A percentile compares a stretch with the other conserved stretches of the same genome.
These are phyloP conservation scores for Tanypteryx hageni DNA, from an alignment of 2,888 invertebrate genomes.

Conservation along the genomic window DNA sequence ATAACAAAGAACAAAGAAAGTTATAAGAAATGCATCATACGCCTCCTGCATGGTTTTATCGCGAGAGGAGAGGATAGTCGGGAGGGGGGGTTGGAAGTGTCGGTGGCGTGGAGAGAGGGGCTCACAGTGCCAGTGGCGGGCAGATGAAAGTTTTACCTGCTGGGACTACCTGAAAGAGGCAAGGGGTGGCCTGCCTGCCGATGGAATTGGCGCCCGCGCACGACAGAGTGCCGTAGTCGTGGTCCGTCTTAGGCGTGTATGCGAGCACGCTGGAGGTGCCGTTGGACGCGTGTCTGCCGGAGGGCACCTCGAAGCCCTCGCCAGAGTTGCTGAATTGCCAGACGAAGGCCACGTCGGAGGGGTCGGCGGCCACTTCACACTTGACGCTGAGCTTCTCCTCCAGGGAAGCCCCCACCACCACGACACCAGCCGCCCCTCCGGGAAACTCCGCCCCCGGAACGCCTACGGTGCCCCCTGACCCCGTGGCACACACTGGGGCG, in stretches of 20 bases:
- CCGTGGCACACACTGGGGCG: slow-evolving; percentile 87
- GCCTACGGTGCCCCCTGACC: slow-evolving; percentile 79
- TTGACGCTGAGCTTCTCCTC: slow-evolving; percentile 80
- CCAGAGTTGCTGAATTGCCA: slow-evolving; percentile 96
- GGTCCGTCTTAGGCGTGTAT: slow-evolving; percentile 79
- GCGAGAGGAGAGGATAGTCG: background rate
- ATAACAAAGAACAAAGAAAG: too few relatives aligned
- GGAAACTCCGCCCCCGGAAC: slow-evolving; percentile 66
- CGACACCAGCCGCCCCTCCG: slow-evolving; percentile 76
- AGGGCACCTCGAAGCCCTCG: slow-evolving; percentile 88
- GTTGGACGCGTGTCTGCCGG: slow-evolving; percentile 83
- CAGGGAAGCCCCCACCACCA: slow-evolving; percentile 89
- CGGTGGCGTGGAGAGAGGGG: background rate
- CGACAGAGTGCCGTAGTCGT: slow-evolving; percentile 92
- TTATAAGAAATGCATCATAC: too few relatives aligned
- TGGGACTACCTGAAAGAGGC: slow-evolving; percentile 92
- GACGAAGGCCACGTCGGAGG: slow-evolving; percentile 88
- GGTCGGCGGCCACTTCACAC: slow-evolving; percentile 92
- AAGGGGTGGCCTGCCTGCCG: slow-evolving; percentile 88
- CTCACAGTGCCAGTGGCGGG: background rate
- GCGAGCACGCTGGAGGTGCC: slow-evolving; percentile 81
- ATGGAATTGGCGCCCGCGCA: slow-evolving; percentile 92
- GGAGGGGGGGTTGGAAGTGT: background rate
- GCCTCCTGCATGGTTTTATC: background rate
- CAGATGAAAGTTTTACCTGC: slow-evolving; percentile 80